phyloP scores from a whole-genome alignment of 2,888 invertebrate species.

The Drosophila rubida region DNA sequence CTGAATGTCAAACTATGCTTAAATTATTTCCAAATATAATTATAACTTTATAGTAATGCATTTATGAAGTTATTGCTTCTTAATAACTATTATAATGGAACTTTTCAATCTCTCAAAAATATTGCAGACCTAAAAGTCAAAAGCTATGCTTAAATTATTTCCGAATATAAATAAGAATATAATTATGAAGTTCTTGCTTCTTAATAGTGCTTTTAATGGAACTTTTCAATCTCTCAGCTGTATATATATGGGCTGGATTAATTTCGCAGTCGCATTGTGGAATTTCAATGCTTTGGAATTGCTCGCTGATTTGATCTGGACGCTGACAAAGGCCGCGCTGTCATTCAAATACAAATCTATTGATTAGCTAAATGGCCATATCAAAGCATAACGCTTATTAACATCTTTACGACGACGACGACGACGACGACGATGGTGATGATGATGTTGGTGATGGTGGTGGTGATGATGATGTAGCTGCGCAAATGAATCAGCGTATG shows the following conservation, averaged over 20 bases:
- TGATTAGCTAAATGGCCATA: conserved; percentile 42
- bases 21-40: no score
- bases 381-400: conserved; percentile 37
- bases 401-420: conserved; percentile 25
- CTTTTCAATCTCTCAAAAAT: no score
- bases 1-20: no score
- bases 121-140: no score
- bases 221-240: no score
- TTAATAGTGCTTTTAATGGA: no score
- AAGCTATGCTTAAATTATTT: no score
- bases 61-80: no score
- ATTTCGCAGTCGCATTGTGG: conserved; percentile 24
- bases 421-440: conserved; percentile 12
- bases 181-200: no score
- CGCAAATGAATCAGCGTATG: conserved; percentile 43
- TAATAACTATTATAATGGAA: no score
- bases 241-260: conserved; percentile 43
- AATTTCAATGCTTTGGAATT: conserved; percentile 7
- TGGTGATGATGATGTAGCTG: conserved; percentile 5
- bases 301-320: conserved; percentile 4
- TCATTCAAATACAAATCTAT: conserved; percentile 39
- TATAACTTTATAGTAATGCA: no score
- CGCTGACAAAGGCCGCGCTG: background rate
- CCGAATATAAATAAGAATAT: no score
- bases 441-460: background rate